Evolutionary conservation across 2,797 vertebrate genomes (phyloP), one percentile per base, ranked within the genome.

Genomic region (Sphenodon punctatus): DNA sequence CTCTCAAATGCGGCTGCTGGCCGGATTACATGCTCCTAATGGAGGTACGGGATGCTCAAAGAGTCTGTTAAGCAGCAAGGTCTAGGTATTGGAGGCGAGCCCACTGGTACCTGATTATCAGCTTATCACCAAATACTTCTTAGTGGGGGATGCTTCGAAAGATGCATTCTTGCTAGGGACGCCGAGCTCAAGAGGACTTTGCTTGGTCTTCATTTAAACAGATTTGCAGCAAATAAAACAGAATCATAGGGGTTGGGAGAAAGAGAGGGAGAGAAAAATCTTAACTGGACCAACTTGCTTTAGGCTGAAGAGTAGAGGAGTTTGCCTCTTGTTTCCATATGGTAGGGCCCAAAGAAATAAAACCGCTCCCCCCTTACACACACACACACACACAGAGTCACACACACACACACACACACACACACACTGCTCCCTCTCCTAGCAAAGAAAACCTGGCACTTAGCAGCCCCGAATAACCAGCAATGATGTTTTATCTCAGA

Each of bases 21-120:
- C 4, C 45, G 89, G 97, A 97, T 97, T 97, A 97, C 79, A 58
- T 67, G 76, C 91, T 89, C 91, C 92, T 97, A 96, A 96, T 96
- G 95, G 95, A 90, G 89, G 80, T 66, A 46, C 61, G 78, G 70
- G 87, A 94, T 83, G 92, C 90, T 89, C 80, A 93, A 91, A 94
- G 91, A 82, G 91, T 87, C 78, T 88, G 88, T 75, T 88, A 93
- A 89, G 80, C 74, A 92, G 78, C 77, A 43, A 92, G 86, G 92
- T 93, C 92, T 87, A 88, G 90, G 23, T 92, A 87, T 85, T 78
- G 32, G 79, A 64, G 32, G 90, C 94, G 84, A 83, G 90, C 87
- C 74, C 48, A 19, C 91, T 51, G 73, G 84, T 84, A 80, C 92
- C 90, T 93, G 92, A 92, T 96, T 96, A 96, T 96, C 94, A 90